Evolutionary conservation across 2,113 vertebrate species (phyloP), one percentile per base, ranked within the genome.

Genomic region (Phrynosoma blainvillii): DNA sequence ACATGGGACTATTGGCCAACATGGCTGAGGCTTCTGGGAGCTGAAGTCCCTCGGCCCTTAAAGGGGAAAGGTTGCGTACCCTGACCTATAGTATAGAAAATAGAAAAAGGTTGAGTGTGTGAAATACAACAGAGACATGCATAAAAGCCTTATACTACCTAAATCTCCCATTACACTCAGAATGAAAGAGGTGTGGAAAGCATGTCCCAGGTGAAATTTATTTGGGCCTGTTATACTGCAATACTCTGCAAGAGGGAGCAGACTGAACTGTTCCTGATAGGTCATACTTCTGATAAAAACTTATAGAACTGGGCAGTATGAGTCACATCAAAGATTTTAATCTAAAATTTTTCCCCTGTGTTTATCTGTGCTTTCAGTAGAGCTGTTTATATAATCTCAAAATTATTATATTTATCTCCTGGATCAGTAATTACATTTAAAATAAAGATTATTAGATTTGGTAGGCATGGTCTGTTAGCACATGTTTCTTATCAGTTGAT

Each of bases 391-490:
- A 62, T 62, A 83, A 88, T 83, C 80, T 70, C 36, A 42, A 42
- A 32, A 40, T 82, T n/a, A 68, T 83, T 83, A 70, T 68, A 54
- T 83, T 83, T 78, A 83, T 77, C 62, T 68, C 59, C 62, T 25
- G 13, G 32, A 70, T 83, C 80, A 40, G 80, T 66, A 77, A 88
- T 77, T 77, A 83, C 42, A 56, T 70, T 65, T 25, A 25, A 32
- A 77, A 88, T 59, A 52, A 52, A 70, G 80, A 54, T 77, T 83
- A 83, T 88, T 68, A 70, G n/a, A 23, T 40, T 83, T 62, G 40
- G 66, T 76, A 88, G 65, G 74, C 74, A 78, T 56, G 74, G 52
- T 40, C 36, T 36, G 42, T 78, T 71, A 84, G 30, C 81, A 14
- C 13, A 40, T 65, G 80, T 70, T 21, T 74, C 87, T 71, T 88